These are phyloP conservation scores for Drosophila ironensis DNA, from an alignment of 1,140 invertebrate species.

Conservation along the genomic window DNA sequence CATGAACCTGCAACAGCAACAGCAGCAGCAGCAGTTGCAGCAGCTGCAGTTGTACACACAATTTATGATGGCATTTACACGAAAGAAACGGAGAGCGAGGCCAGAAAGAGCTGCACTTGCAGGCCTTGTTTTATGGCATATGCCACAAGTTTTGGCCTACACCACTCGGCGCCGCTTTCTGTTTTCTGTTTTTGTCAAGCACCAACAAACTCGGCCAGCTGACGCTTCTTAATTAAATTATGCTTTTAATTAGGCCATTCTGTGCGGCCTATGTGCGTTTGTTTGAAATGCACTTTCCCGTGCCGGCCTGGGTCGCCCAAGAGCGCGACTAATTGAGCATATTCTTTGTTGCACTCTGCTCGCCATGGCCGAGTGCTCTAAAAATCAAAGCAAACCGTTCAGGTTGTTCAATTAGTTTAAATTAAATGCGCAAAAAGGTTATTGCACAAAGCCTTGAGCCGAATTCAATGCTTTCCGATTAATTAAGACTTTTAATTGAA, in stretches of 20 bases:
- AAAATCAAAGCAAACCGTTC: slow-evolving; percentile 19
- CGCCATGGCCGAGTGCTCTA: not conserved
- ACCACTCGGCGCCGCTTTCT: slow-evolving; percentile 15
- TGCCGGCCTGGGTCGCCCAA: no score
- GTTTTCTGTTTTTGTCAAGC: slow-evolving; percentile 33
- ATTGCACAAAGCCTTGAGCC: no score
- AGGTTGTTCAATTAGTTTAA: not conserved
- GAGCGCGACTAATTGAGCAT: slow-evolving; percentile 46
- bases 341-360: slow-evolving; percentile 38
- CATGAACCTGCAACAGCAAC: slow-evolving; percentile 38
- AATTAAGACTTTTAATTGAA: not conserved
- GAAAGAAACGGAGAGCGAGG: not conserved
- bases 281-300: slow-evolving; percentile 8
- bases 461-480: not conserved
- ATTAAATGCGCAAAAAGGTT: not conserved
- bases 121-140: slow-evolving; percentile 63
- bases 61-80: not conserved
- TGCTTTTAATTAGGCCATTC: slow-evolving; percentile 72
- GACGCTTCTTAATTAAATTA: slow-evolving; percentile 73
- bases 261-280: slow-evolving; percentile 5
- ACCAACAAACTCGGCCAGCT: slow-evolving; percentile 44
- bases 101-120: slow-evolving; percentile 12
- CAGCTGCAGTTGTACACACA: slow-evolving; percentile 13
- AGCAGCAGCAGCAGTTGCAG: slow-evolving; percentile 50
- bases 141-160: slow-evolving; percentile 51